Conservation (phyloP, 92 coral and sea anemone genomes). For the Phenganax marumi region DNA sequence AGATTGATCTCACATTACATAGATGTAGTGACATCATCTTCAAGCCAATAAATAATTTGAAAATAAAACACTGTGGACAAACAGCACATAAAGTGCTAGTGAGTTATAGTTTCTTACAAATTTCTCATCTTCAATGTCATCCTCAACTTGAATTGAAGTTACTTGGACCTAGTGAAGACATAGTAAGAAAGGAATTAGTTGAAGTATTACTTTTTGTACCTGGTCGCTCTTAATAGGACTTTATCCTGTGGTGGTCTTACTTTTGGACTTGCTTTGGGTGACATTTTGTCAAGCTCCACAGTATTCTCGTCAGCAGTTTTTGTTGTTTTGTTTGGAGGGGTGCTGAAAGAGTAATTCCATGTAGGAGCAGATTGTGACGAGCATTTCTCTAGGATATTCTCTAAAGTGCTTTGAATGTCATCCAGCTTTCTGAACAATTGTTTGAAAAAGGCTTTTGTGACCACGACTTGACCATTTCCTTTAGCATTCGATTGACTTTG, state of each 20-base stretch:
- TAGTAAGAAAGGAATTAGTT: neutral
- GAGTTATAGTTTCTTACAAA: neutral
- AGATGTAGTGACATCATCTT: no score
- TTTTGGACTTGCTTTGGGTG: constrained; percentile 2
- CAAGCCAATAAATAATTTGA: neutral
- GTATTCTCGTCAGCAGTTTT: neutral
- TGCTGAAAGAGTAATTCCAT: neutral
- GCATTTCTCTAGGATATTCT: neutral
- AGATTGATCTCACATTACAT: no score
- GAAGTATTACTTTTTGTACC: neutral
- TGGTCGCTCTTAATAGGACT: neutral
- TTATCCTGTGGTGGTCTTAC: neutral
- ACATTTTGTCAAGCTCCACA: neutral
- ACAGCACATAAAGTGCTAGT: neutral
- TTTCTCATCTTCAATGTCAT: neutral
- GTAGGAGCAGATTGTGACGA: neutral
- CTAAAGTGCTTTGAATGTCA: neutral
- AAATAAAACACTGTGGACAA: neutral
- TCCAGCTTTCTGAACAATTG: neutral
- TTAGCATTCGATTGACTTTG: neutral
- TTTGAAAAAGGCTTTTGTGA: neutral
- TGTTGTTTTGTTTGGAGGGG: constrained; percentile 11
- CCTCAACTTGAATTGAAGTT: neutral
- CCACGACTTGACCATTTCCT: neutral
- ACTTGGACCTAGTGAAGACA: neutral